Evolutionary conservation across 2,797 vertebrate species (phyloP).

Genomic region (Geotria australis): DNA sequence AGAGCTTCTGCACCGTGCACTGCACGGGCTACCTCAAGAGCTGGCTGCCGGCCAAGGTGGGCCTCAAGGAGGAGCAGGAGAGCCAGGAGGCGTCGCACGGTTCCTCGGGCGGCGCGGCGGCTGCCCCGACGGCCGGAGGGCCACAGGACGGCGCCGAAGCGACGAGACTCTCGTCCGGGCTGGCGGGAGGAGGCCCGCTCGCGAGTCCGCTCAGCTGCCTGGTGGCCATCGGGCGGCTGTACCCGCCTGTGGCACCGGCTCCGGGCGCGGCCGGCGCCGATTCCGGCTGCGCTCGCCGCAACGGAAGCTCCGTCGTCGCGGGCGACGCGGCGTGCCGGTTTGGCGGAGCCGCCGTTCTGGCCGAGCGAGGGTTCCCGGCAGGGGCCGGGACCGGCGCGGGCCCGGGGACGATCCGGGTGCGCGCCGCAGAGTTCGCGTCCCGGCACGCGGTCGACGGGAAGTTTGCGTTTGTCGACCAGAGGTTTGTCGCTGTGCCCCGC

Average conservation of each 20-base stretch:
- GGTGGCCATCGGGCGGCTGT: conserved; percentile 47
- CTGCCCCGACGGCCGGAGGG: not conserved
- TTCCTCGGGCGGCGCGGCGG: too few relatives aligned
- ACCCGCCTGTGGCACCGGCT: conserved; percentile 24
- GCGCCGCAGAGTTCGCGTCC: conserved; percentile 56
- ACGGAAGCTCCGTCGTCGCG: too few relatives aligned
- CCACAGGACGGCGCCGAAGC: too few relatives aligned
- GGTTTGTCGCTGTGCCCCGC: conserved; percentile 14
- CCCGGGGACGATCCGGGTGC: conserved; percentile 37
- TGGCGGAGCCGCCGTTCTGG: too few relatives aligned
- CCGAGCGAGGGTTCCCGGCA: too few relatives aligned
- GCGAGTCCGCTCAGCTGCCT: conserved; percentile 47
- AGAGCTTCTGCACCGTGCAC: conserved; percentile 62
- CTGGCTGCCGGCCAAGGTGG: conserved; percentile 39
- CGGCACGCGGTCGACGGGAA: conserved; percentile 71
- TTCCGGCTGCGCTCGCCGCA: not conserved
- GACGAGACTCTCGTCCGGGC: too few relatives aligned
- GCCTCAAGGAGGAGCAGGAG: conserved; percentile 27
- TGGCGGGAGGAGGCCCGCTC: conserved; percentile 1
- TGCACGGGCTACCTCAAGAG: conserved; percentile 73
- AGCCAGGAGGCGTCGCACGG: conserved; percentile 14
- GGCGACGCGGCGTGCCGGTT: too few relatives aligned
- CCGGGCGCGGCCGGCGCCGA: not conserved
- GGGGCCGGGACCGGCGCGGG: conserved; percentile 2
- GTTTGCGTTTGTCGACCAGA: conserved; percentile 80